These are phyloP conservation scores for Salvelinus sp. DNA, from an alignment of 2,113 vertebrate species.

Conservation along the genomic window DNA sequence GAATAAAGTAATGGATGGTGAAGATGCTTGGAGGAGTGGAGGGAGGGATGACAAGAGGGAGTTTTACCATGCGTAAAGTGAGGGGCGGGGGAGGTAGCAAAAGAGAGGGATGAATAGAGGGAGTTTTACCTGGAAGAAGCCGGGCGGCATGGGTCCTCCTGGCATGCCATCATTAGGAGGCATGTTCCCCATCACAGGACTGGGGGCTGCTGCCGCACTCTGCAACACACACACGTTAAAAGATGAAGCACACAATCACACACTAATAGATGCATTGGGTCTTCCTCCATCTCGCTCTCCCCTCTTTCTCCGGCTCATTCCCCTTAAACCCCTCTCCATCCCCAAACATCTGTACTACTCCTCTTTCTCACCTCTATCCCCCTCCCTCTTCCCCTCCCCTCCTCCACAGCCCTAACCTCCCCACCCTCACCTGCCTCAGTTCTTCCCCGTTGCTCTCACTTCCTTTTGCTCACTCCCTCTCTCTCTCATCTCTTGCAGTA, in stretches of 20 bases:
- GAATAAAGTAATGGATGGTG: neutral
- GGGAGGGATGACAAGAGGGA: neutral
- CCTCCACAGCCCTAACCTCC: neutral
- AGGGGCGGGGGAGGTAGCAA: neutral
- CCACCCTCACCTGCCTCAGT: constrained; percentile 20
- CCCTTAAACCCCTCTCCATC: no score
- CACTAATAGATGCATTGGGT: constrained; percentile 43
- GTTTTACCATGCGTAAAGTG: no score
- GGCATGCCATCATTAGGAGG: constrained; percentile 83
- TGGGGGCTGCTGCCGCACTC: constrained; percentile 85
- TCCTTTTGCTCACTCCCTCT: constrained; percentile 51
- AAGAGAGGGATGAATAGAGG: neutral
- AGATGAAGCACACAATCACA: neutral
- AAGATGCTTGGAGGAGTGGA: neutral
- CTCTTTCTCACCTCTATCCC: neutral
- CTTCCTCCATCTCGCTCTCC: constrained; percentile 43
- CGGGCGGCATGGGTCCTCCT: constrained; percentile 80
- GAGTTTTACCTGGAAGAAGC: constrained; percentile 84
- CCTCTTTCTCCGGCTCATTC: neutral
- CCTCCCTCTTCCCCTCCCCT: neutral
- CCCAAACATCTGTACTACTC: neutral
- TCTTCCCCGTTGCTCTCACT: constrained; percentile 37
- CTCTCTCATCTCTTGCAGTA: constrained; percentile 43
- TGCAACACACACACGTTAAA: constrained; percentile 50
- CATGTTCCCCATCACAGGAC: constrained; percentile 87